Conservation (phyloP, 2,888 invertebrate genomes). For the Eumerus sabulonum region DNA sequence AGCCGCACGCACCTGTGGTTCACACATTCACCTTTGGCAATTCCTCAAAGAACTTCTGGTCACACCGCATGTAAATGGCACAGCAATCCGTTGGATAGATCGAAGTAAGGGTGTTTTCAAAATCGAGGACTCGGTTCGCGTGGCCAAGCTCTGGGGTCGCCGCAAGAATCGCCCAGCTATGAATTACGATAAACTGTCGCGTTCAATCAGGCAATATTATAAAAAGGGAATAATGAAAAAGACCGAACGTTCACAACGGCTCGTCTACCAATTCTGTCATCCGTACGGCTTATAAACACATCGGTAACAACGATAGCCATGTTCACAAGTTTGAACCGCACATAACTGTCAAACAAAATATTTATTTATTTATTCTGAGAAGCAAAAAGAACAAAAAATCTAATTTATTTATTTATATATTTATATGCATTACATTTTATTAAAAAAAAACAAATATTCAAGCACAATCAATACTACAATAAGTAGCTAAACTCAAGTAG, state of each 20-base stretch:
- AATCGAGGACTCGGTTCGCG: slow-evolving; percentile 98
- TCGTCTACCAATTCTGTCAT: slow-evolving; percentile 99
- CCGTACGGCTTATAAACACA: slow-evolving; percentile 88
- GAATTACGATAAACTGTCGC: slow-evolving; percentile 99
- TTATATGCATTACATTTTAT: slow-evolving; percentile 57
- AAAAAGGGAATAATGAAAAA: slow-evolving; percentile 99
- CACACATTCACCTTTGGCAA: slow-evolving; percentile 99
- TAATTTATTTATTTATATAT: slow-evolving; percentile 70
- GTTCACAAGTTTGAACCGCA: slow-evolving; percentile 1
- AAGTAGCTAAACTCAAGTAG: no score
- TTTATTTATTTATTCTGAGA: slow-evolving; percentile 67
- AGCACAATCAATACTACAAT: slow-evolving; percentile 14
- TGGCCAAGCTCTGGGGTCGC: slow-evolving; percentile 98
- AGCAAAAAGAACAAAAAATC: slow-evolving; percentile 26
- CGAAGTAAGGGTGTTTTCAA: slow-evolving; percentile 97
- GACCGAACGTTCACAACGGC: slow-evolving; percentile 97
- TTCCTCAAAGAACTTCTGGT: slow-evolving; percentile 97
- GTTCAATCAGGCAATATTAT: slow-evolving; percentile 99
- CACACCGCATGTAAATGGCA: slow-evolving; percentile 92
- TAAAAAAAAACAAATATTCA: slow-evolving; percentile 31
- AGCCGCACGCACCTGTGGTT: slow-evolving; percentile 82
- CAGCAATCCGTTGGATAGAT: slow-evolving; percentile 98
- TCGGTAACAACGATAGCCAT: slow-evolving; percentile 1
- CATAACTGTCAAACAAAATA: slow-evolving; percentile 47
- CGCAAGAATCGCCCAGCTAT: slow-evolving; percentile 99